Base-by-base conservation (phyloP, 2,888 invertebrate genomes). In the Drosophila mulleri region DNA sequence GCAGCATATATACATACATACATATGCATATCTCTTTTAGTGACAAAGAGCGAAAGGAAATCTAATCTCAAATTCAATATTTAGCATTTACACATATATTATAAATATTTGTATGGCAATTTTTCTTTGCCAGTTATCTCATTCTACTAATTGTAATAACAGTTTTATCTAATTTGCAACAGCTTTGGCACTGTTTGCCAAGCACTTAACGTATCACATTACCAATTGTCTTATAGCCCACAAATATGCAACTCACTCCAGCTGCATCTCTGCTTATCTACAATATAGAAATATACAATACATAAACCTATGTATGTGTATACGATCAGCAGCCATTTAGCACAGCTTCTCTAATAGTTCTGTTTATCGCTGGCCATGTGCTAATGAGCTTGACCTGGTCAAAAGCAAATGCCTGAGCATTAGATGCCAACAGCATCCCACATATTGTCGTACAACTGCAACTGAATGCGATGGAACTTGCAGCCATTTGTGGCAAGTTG, bases 401-500 rank as follows among this genome's bases (percentile, higher is more conserved):
- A n/a, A 59, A 59, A 20, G 39, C 39, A 16, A 48, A 14, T 14
- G n/a, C 47, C 37, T 11, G 9, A 6, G 16, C 39, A 16, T 23
- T 48, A 23, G 23, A 20, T 45, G 9, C 9, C 37, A 32, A n/a
- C 18, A 20, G 6, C 14, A 2, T 0, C 3, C 11, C 11, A 32
- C 32, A 41, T n/a, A 26, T 48, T 23, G 20, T 1, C 20, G 20
- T 23, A 41, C 50, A 45, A 29, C 5, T 39, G 44, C 62, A 78
- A 50, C 65, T 60, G 9, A 32, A 72, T 68, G 26, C n/a, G 29
- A 35, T 60, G 56, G 32, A 47, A 2, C 11, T 48, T 48, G 44
- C 44, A 37, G 20, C 45, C 12, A n/a, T 23, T n/a, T n/a, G 54
- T 18, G 23, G 39, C 37, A 53, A 23, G 53, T 23, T 16, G 1